These are phyloP conservation scores for Catostomus latipinnis DNA, from an alignment of 2,797 vertebrate species.

Conservation along the genomic window DNA sequence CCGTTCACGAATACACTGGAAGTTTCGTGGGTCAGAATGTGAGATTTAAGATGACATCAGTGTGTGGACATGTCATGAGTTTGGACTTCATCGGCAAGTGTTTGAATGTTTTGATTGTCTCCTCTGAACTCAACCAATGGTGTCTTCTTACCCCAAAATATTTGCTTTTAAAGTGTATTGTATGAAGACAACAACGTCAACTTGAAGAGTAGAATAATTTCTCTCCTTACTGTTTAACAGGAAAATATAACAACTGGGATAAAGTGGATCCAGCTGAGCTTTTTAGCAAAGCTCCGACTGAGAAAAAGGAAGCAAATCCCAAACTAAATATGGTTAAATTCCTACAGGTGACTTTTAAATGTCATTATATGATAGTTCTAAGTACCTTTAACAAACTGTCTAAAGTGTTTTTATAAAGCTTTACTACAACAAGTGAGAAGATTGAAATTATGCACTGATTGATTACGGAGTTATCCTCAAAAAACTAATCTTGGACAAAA, in stretches of 20 bases:
- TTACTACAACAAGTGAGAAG: no score
- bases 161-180: not conserved
- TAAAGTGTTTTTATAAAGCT: no score
- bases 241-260: slow-evolving; percentile 98
- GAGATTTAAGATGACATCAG: slow-evolving; percentile 96
- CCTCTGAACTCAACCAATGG: not conserved
- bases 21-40: slow-evolving; percentile 85
- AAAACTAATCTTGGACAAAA: no score
- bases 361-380: not conserved
- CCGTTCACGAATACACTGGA: slow-evolving; percentile 89
- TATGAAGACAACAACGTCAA: not conserved
- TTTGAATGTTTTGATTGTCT: not conserved
- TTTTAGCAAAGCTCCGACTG: slow-evolving; percentile 95
- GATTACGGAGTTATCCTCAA: no score
- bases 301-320: slow-evolving; percentile 98
- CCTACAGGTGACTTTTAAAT: slow-evolving; percentile 82
- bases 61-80: slow-evolving; percentile 97
- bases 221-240: slow-evolving; percentile 65
- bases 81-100: slow-evolving; percentile 92
- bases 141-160: not conserved
- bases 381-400: no score
- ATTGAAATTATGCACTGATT: no score
- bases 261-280: slow-evolving; percentile 97
- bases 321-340: slow-evolving; percentile 98
- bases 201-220: not conserved